Conservation (phyloP, 1,140 invertebrate species). For the Centruroides vittatus region DNA sequence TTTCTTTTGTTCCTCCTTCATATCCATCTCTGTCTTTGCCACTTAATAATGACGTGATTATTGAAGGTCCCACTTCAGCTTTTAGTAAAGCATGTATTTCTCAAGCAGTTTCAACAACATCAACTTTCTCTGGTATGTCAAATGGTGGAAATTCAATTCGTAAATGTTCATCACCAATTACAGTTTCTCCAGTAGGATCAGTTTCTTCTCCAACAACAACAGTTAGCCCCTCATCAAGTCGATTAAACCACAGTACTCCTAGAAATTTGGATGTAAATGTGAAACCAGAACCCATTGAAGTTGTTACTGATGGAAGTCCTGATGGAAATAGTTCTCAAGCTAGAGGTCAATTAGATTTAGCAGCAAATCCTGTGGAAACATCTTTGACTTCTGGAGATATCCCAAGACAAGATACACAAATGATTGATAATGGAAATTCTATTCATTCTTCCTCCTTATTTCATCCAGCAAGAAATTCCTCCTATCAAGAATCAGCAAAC, state of each 20-base stretch:
- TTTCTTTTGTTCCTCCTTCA: constrained; percentile 4
- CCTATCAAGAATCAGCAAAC: constrained; percentile 1
- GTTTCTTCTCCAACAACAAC: constrained; percentile 6
- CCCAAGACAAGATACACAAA: not conserved
- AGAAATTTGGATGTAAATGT: not conserved
- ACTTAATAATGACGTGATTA: not conserved
- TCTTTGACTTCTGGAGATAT: not conserved
- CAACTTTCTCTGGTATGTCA: not conserved
- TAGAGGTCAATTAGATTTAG: constrained; percentile 8
- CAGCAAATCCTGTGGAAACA: constrained; percentile 11
- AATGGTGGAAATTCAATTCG: not conserved
- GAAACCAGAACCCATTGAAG: constrained; percentile 11
- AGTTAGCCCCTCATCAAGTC: not conserved
- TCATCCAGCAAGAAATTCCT: constrained; percentile 3
- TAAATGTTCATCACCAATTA: not conserved
- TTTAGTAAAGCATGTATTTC: not conserved
- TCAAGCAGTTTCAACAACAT: not conserved
- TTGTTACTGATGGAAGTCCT: constrained; percentile 10
- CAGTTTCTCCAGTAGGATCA: constrained; percentile 4
- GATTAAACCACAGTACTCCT: not conserved
- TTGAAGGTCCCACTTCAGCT: constrained; percentile 5
- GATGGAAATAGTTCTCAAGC: constrained; percentile 7
- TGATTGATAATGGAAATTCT: constrained; percentile 1
- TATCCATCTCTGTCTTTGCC: not conserved
- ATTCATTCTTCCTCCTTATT: constrained; percentile 2